Base-by-base conservation (phyloP, 35 echinoderm and acorn worm genomes). In the Apostichopus japonicus region DNA sequence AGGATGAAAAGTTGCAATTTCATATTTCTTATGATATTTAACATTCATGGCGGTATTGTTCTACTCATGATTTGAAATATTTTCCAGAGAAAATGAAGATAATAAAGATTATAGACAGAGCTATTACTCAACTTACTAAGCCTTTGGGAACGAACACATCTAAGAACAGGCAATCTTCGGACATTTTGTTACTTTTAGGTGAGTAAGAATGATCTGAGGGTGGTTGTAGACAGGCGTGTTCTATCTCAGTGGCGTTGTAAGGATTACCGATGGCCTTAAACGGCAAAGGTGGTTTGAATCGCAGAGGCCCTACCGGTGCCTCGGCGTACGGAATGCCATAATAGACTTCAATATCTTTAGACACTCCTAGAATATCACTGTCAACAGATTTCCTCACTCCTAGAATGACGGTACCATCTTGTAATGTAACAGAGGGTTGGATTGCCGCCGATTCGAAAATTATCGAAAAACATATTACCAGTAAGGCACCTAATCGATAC, bases 241-340 rank as follows among this genome's bases (percentile, higher is more conserved):
- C 79, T 9, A 81, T 53, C 53, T 81, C 53, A 33, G 5, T 15
- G 7, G 79, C 79, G 23, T 9, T 53, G 53, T 52, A 81, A 16
- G 79, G 79, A 51, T 33, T 81, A 22, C 52, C 23, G 8, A 81
- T 44, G 6, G 24, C 7, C 78, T 94, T 94, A 1, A 33, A 33
- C 6, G 93, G 86, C 2, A 90, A 72, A 6, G 93, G 93, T 4
- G 93, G 78, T 55, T 72, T 94, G 51, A 94, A 90, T 22, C 93
- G 77, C 5, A 94, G 87, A 44, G 86, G 27, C 23, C 87, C 93
- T 25, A 94, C 93, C 14, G 87, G 93, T 44, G 93, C 44, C 76
- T 94, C 86, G 54, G 93, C 93, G 93, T 94, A 94, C 17, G 93
- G 93, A 19, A 94, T 94, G 13, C 93, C 88, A 16, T 63, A 87